Evolutionary conservation across 2,113 vertebrate genomes (phyloP), one percentile per base, ranked within the genome.

Genomic region (Clarias magur): DNA sequence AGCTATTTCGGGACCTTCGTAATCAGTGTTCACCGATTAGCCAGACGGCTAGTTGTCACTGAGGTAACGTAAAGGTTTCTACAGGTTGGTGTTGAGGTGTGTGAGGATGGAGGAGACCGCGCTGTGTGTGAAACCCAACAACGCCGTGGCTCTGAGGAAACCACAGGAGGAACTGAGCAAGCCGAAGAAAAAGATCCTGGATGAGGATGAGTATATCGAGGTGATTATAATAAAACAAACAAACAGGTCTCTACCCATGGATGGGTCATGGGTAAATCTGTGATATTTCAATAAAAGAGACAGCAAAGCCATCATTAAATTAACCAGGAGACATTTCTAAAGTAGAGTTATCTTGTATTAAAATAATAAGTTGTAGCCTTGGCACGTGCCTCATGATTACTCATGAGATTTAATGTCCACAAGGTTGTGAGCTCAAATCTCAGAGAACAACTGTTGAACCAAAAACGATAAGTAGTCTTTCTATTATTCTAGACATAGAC

Each of bases 91-190:
- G 80, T 25, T 48, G 48, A 5, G 0, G 42, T 11, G 25, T 42
- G 59, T 54, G 17, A 27, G 9, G 23, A 83, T 83, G 81, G 81
- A 83, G 42, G 81, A 83, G 25, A 83, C 38, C 27, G 62, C 15
- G 62, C 62, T 83, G 81, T 83, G 81, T 83, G 62, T 67, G 42
- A 83, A 67, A 42, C 0, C 81, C 0, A 62, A 83, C 25, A 30
- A 30, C 81, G 17, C 81, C 62, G 81, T 83, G 81, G 38, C 38
- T 53, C 38, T 76, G 56, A 63, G 30, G 13, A 62, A 76, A 85
- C 25, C 81, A 16, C 38, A 67, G 38, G 25, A 83, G 62, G 38
- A 81, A 17, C 4, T n/a, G 56, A 60, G 30, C 10, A 81, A 82
- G 23, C 23, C 60, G 34, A 54, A 11, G 25, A 83, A 83, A 11